phyloP scores from a whole-genome alignment of 2,113 vertebrate species.

The Phainopepla nitens region DNA sequence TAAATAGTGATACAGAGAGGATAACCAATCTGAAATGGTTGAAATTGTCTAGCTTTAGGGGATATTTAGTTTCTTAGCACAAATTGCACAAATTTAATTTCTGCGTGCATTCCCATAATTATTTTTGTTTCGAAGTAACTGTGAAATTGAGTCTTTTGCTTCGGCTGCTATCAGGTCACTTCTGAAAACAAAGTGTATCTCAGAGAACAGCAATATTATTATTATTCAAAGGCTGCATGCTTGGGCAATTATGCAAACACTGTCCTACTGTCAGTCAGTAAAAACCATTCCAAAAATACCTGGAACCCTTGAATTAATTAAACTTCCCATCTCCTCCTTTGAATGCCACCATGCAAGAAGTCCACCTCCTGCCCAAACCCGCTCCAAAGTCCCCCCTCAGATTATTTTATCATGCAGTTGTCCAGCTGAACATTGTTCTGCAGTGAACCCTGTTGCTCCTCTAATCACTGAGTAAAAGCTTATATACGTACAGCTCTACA shows the following conservation, averaged over 20 bases:
- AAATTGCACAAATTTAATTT: conserved; percentile 53
- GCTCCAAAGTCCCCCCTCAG: neutral
- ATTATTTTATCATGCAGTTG: neutral
- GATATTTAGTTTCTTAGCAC: conserved; percentile 7
- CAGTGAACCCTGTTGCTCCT: neutral
- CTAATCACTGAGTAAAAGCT: neutral
- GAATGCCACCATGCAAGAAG: neutral
- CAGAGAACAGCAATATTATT: conserved; percentile 15
- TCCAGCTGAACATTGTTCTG: neutral
- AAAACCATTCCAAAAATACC: conserved; percentile 26
- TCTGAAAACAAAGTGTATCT: conserved; percentile 43
- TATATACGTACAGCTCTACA: neutral
- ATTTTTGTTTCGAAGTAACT: conserved; percentile 53
- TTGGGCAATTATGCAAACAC: conserved; percentile 50
- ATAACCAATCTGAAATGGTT: neutral
- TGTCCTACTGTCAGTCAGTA: conserved; percentile 19
- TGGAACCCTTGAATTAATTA: conserved; percentile 14
- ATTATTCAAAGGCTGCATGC: conserved; percentile 11
- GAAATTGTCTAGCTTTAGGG: conserved; percentile 5
- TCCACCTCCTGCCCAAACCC: neutral
- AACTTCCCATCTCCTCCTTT: neutral
- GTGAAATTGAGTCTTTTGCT: conserved; percentile 63
- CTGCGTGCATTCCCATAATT: conserved; percentile 9
- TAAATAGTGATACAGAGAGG: neutral
- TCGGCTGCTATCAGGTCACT: conserved; percentile 55